phyloP scores from a whole-genome alignment of 2,113 vertebrate genomes.

The Chloropsis cyanopogon region DNA sequence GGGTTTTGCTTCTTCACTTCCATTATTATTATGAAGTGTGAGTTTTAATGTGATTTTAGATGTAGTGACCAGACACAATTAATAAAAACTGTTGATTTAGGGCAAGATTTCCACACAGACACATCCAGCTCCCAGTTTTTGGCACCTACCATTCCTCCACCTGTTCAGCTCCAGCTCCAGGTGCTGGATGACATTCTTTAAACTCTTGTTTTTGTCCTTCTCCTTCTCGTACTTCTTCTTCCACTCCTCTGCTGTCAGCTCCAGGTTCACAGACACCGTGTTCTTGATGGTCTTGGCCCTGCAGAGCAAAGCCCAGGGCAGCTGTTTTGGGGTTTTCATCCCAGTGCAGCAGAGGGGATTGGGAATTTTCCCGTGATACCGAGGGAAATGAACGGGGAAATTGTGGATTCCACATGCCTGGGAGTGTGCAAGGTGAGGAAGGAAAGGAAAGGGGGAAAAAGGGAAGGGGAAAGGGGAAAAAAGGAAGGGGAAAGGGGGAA shows the following conservation, averaged over 20 bases:
- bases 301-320: background rate
- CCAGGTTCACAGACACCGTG: conserved; percentile 91
- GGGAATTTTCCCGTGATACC: fast-evolving
- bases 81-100: background rate
- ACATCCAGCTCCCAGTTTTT: background rate
- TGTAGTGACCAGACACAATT: background rate
- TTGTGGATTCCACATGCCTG: background rate
- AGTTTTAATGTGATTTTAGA: background rate
- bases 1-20: background rate
- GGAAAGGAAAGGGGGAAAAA: background rate
- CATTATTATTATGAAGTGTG: fast-evolving
- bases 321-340: background rate
- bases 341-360: background rate
- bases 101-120: background rate
- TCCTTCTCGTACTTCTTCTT: conserved; percentile 95
- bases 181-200: conserved; percentile 84
- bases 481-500: background rate
- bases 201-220: conserved; percentile 88
- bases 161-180: conserved; percentile 88
- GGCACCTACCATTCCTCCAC: conserved; percentile 85
- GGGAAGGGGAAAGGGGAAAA: too few relatives aligned
- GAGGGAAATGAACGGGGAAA: background rate
- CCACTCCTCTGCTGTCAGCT: conserved; percentile 93
- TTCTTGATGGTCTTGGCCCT: conserved; percentile 97
- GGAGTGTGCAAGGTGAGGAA: background rate